Evolutionary conservation across 2,888 invertebrate species (phyloP), one percentile per base, ranked within the genome.

Genomic region (Drosophila setosimentum): DNA sequence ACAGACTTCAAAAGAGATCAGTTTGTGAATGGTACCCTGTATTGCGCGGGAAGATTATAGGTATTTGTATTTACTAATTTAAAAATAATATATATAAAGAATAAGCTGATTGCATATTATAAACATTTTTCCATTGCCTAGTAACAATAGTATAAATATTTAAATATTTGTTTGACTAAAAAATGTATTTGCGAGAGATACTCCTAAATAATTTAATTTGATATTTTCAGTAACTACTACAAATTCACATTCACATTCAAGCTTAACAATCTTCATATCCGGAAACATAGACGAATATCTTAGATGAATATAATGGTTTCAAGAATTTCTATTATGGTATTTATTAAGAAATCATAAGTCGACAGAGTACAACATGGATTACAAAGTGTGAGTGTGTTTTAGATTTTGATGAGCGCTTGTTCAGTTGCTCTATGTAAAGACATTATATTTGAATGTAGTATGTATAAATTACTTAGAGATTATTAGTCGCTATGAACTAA

Each of bases 311-410:
- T 50, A 73, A 62, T 45, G 13, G 40, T 45, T n/a, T 10, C 11
- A 27, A 33, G 11, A 21, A 5, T 69, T 84, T 67, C 58, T 67
- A 70, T 79, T 73, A 74, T 76, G 72, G 81, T 80, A 83, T 85
- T 85, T 90, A 90, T 85, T 82, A 67, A 80, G 73, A 85, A 90
- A 85, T 90, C 87, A 85, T 89, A 86, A 83, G 65, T 86, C 73
- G 86, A 88, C 54, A 74, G 69, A 83, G 59, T 88, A 86, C 73
- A 78, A 80, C 65, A 74, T 84, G 80, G 57, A 78, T 85, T 81
- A 81, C 65, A 73, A 70, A 54, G 65, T 88, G 68, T 82, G 64
- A 51, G 54, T 62, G 55, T 63, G 24, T 63, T 49, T 71, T 70
- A 71, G 57, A 48, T 63, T 53, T 68, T 51, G 51, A 76, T 64